phyloP scores from a whole-genome alignment of 2,888 invertebrate species.

The Nymphalis polychloros region DNA sequence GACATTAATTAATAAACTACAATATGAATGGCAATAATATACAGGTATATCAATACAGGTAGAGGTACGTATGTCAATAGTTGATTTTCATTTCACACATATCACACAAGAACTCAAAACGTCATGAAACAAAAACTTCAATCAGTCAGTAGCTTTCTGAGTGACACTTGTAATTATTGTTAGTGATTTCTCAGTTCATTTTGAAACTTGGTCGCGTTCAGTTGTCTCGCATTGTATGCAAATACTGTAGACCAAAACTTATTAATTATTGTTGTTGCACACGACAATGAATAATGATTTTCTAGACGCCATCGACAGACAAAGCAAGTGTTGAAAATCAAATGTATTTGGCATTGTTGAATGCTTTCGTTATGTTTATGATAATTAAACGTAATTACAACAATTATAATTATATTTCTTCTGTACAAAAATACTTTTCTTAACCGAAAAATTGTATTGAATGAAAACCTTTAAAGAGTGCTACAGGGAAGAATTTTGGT shows the following conservation, averaged over 20 bases:
- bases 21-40: too few species aligned
- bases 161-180: constrained; percentile 47
- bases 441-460: neutral
- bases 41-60: too few species aligned
- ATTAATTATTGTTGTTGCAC: constrained; percentile 75
- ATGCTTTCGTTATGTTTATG: constrained; percentile 13
- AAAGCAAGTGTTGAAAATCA: constrained; percentile 37
- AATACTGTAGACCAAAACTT: constrained; percentile 74
- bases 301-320: constrained; percentile 33
- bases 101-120: neutral
- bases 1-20: too few species aligned
- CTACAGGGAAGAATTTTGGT: neutral
- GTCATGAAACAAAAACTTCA: constrained; percentile 16
- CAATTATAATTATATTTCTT: neutral
- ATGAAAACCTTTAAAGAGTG: neutral
- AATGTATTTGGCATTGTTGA: constrained; percentile 25
- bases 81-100: too few species aligned
- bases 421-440: neutral
- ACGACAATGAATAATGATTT: constrained; percentile 64
- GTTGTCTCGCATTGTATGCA: constrained; percentile 70
- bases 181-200: constrained; percentile 46
- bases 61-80: too few species aligned
- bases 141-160: constrained; percentile 37
- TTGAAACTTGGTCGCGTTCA: constrained; percentile 59
- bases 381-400: neutral